These are phyloP conservation scores for Piliocolobus tephrosceles DNA, from an alignment of 2,113 vertebrate genomes.

Conservation along the genomic window DNA sequence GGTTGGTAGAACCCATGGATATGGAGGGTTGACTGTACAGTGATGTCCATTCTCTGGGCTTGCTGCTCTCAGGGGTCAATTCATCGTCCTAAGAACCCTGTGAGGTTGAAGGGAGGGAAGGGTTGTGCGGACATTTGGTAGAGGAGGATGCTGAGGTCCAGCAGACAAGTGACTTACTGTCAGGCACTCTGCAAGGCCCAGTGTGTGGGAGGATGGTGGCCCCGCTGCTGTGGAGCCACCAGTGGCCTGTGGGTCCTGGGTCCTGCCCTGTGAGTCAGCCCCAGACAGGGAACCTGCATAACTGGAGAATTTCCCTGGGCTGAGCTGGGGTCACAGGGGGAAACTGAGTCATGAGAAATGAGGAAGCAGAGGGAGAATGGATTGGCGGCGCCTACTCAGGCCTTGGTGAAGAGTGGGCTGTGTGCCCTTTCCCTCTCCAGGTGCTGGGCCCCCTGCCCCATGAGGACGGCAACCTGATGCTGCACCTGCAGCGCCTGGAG, in stretches of 20 bases:
- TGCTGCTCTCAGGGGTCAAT: neutral
- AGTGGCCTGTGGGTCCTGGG: neutral
- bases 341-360: slow-evolving; percentile 70
- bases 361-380: slow-evolving; percentile 30
- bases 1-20: neutral
- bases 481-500: slow-evolving; percentile 94
- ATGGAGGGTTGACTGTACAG: neutral
- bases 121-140: accelerated
- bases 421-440: slow-evolving; percentile 41
- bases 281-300: slow-evolving; percentile 55
- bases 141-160: neutral
- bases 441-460: slow-evolving; percentile 80
- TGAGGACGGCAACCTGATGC: slow-evolving; percentile 91
- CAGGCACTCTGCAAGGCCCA: neutral
- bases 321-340: neutral
- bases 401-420: neutral
- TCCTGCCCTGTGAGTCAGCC: slow-evolving; percentile 70
- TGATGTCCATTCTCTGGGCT: neutral
- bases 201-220: neutral
- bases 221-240: neutral
- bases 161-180: neutral
- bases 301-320: slow-evolving; percentile 66
- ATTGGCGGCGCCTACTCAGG: neutral
- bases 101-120: neutral
- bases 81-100: neutral